Conservation (phyloP, 2,113 vertebrate species). For the Ranitomeya imitator region DNA sequence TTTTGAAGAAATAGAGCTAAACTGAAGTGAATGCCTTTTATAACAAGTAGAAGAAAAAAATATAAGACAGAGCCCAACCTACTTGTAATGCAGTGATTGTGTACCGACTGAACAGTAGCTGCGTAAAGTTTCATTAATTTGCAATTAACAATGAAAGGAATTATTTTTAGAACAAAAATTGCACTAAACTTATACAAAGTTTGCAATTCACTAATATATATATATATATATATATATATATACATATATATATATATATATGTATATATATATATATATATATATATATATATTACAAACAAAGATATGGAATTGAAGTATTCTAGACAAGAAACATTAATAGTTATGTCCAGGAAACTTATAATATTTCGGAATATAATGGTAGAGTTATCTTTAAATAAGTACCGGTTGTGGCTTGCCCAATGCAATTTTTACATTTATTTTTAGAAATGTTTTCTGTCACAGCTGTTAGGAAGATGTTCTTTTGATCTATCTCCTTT, state of each 20-base stretch:
- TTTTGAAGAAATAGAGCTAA: too few relatives aligned
- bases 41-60: not conserved
- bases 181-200: not conserved
- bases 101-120: not conserved
- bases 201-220: not conserved
- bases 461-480: constrained; percentile 15
- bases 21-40: not conserved
- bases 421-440: not conserved
- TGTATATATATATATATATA: too few relatives aligned
- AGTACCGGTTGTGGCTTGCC: not conserved
- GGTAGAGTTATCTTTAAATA: not conserved
- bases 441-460: constrained; percentile 7
- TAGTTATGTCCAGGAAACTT: not conserved
- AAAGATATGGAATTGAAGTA: not conserved
- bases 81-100: not conserved
- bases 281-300: not conserved
- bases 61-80: not conserved
- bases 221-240: too few relatives aligned
- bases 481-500: constrained; percentile 19
- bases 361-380: not conserved
- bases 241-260: too few relatives aligned
- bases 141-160: not conserved
- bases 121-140: not conserved
- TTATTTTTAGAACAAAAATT: not conserved
- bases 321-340: not conserved